phyloP scores from a whole-genome alignment of 2,797 vertebrate species.

The Zalophus californianus region DNA sequence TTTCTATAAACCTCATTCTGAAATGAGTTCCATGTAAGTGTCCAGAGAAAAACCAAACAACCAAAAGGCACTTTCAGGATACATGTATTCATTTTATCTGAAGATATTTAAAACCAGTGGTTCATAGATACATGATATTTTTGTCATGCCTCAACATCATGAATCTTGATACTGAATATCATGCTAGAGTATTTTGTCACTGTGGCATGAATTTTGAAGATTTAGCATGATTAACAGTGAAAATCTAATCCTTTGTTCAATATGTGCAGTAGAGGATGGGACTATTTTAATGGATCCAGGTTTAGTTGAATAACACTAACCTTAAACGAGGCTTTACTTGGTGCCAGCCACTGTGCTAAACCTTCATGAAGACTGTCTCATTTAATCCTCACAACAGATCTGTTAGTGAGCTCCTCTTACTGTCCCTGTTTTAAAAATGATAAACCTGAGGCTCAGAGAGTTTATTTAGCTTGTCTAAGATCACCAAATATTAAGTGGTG shows the following conservation, averaged over 20 bases:
- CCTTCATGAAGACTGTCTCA: neutral
- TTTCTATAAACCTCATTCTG: constrained; percentile 39
- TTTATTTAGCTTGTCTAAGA: neutral
- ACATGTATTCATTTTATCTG: neutral
- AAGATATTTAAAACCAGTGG: neutral
- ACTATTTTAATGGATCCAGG: neutral
- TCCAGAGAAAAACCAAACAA: neutral
- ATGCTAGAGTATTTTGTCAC: neutral
- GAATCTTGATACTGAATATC: neutral
- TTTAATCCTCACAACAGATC: neutral
- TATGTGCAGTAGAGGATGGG: no score
- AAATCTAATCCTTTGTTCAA: neutral
- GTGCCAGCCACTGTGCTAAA: neutral
- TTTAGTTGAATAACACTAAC: neutral
- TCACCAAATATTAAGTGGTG: neutral
- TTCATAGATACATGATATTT: neutral
- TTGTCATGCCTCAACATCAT: neutral
- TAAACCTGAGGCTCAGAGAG: neutral
- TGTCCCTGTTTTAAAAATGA: neutral
- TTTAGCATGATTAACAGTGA: neutral
- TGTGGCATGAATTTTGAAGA: neutral
- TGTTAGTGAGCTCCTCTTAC: neutral
- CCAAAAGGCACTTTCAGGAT: neutral
- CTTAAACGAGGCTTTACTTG: neutral
- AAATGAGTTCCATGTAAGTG: neutral